phyloP scores from a whole-genome alignment of 2,113 vertebrate species.

The Otocyon megalotis region DNA sequence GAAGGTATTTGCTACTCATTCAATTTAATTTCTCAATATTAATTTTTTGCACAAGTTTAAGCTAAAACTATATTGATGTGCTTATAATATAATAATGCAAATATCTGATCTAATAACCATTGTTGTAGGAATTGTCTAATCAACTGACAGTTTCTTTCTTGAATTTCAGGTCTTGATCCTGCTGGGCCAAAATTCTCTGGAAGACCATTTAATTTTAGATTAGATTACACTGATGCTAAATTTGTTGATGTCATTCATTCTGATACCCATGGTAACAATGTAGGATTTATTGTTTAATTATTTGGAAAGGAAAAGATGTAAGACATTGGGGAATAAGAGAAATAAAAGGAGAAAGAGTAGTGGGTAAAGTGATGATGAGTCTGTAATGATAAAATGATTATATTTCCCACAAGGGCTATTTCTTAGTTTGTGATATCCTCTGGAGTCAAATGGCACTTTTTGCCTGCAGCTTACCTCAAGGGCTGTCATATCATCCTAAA shows the following conservation, averaged over 20 bases:
- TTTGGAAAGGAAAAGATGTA: slow-evolving; percentile 15
- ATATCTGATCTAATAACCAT: neutral
- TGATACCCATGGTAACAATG: slow-evolving; percentile 91
- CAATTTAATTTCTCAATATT: neutral
- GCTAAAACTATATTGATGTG: neutral
- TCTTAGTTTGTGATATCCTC: neutral
- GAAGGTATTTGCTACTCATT: neutral
- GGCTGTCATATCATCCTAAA: neutral
- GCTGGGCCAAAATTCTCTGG: slow-evolving; percentile 93
- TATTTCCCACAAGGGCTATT: neutral
- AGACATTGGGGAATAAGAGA: neutral
- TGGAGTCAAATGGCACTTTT: neutral
- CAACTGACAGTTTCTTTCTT: slow-evolving; percentile 48
- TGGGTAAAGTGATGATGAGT: neutral
- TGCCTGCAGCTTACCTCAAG: neutral
- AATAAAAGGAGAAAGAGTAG: neutral
- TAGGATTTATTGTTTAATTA: neutral
- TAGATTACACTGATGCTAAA: slow-evolving; percentile 93
- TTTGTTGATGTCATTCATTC: slow-evolving; percentile 98
- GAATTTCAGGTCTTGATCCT: slow-evolving; percentile 93
- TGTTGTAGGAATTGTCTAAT: neutral
- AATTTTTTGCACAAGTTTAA: neutral
- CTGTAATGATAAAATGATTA: neutral
- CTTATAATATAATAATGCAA: slow-evolving; percentile 36
- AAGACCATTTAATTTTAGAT: slow-evolving; percentile 85